phyloP scores from a whole-genome alignment of 2,888 invertebrate genomes.

The Ptychoptera contaminata region DNA sequence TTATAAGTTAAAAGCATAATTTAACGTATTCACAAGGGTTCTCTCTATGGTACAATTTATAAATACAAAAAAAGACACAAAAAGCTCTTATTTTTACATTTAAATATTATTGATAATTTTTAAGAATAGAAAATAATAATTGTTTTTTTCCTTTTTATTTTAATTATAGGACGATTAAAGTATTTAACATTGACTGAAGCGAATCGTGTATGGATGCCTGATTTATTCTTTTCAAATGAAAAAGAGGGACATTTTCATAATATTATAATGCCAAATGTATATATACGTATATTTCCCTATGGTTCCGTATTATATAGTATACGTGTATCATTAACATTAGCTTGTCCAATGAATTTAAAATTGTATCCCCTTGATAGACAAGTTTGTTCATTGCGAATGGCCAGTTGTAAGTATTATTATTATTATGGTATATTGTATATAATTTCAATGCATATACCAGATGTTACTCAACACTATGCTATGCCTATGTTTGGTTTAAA shows the following conservation, averaged over 20 bases:
- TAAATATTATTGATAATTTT: too few relatives aligned
- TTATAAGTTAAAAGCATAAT: too few relatives aligned
- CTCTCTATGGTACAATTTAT: too few relatives aligned
- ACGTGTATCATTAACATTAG: constrained; percentile 87
- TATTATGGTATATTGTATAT: too few relatives aligned
- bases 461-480: too few relatives aligned
- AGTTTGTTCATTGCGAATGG: constrained; percentile 87
- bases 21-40: too few relatives aligned
- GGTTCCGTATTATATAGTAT: constrained; percentile 94
- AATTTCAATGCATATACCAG: too few relatives aligned
- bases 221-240: constrained; percentile 94
- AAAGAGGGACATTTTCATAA: constrained; percentile 96
- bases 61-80: too few relatives aligned
- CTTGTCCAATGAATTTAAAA: constrained; percentile 96
- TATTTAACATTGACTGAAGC: constrained; percentile 89
- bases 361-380: constrained; percentile 93
- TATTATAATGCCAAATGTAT: constrained; percentile 95
- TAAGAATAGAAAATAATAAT: not conserved
- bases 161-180: constrained; percentile 57
- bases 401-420: constrained; percentile 71
- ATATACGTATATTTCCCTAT: constrained; percentile 89
- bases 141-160: not conserved
- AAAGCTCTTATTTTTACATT: too few relatives aligned
- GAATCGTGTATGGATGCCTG: constrained; percentile 95
- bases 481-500: too few relatives aligned